These are phyloP conservation scores for Enteromius mattozi DNA, from an alignment of 2,797 vertebrate species.

Conservation along the genomic window DNA sequence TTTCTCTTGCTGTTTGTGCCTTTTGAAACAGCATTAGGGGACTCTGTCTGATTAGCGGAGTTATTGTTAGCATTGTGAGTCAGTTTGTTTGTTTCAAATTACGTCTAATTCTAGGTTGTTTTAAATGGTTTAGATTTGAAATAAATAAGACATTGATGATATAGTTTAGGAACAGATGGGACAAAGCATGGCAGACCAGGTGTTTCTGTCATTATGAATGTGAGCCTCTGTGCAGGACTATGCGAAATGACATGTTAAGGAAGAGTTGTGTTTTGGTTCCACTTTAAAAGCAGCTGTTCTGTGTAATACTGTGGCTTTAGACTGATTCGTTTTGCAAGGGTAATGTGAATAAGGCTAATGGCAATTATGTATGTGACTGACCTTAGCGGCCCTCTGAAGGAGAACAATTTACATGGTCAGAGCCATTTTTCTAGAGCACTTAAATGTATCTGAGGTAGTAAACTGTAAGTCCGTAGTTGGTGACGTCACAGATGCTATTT, in stretches of 20 bases:
- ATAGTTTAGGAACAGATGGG: slow-evolving; percentile 14
- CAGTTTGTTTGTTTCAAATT: slow-evolving; percentile 22
- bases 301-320: slow-evolving; percentile 35
- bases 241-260: slow-evolving; percentile 34
- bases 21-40: slow-evolving; percentile 50
- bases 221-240: not conserved
- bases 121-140: slow-evolving; percentile 6
- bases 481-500: not conserved
- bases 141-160: slow-evolving; percentile 24
- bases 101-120: slow-evolving; percentile 17
- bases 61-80: not conserved
- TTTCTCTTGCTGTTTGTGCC: slow-evolving; percentile 56
- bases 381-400: slow-evolving; percentile 49
- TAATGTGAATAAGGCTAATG: slow-evolving; percentile 57
- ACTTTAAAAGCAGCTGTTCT: slow-evolving; percentile 54
- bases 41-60: slow-evolving; percentile 6
- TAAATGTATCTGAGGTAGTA: slow-evolving; percentile 18
- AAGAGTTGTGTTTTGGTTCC: slow-evolving; percentile 50
- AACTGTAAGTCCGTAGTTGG: not conserved
- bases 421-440: slow-evolving; percentile 24
- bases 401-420: slow-evolving; percentile 41
- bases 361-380: slow-evolving; percentile 51
- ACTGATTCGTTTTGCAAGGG: slow-evolving; percentile 53
- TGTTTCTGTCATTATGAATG: slow-evolving; percentile 28
- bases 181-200: slow-evolving; percentile 21